Percentiles rank a stretch among this genome's conserved stretches.
Conservation (phyloP, 2,888 invertebrate genomes). For the Theretra japonica region DNA sequence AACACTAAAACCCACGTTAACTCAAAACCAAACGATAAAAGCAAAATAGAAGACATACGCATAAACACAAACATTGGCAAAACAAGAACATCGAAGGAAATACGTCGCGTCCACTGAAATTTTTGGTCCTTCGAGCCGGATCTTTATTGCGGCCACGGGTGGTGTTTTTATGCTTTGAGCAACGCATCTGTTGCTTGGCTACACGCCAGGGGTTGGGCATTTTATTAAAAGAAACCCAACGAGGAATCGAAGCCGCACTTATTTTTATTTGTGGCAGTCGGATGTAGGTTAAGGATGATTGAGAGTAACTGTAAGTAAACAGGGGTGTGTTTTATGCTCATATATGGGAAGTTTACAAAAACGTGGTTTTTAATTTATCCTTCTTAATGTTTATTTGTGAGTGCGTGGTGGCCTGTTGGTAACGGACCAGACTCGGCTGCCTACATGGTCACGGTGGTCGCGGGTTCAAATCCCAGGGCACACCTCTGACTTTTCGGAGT, state of each 20-base stretch:
- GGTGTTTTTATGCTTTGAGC: constrained; percentile 34
- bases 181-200: constrained; percentile 36
- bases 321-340: background rate
- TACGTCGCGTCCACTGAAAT: background rate
- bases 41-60: background rate
- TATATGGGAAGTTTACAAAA: too few relatives aligned
- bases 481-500: too few relatives aligned
- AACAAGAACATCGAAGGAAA: background rate
- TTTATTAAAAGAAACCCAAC: constrained; percentile 37
- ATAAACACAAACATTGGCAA: background rate
- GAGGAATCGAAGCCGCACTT: constrained; percentile 20
- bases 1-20: too few relatives aligned
- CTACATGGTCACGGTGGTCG: too few relatives aligned
- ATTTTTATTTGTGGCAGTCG: constrained; percentile 23
- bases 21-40: too few relatives aligned
- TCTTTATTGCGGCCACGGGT: constrained; percentile 28
- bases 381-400: too few relatives aligned
- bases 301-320: background rate
- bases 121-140: constrained; percentile 25
- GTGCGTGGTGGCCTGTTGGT: too few relatives aligned
- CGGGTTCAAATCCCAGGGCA: too few relatives aligned
- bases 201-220: constrained; percentile 35
- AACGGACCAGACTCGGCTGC: too few relatives aligned
- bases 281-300: constrained; percentile 7
- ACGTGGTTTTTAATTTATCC: too few relatives aligned